These are phyloP conservation scores for Cettia cetti DNA, from an alignment of 2,113 vertebrate genomes.

Conservation along the genomic window DNA sequence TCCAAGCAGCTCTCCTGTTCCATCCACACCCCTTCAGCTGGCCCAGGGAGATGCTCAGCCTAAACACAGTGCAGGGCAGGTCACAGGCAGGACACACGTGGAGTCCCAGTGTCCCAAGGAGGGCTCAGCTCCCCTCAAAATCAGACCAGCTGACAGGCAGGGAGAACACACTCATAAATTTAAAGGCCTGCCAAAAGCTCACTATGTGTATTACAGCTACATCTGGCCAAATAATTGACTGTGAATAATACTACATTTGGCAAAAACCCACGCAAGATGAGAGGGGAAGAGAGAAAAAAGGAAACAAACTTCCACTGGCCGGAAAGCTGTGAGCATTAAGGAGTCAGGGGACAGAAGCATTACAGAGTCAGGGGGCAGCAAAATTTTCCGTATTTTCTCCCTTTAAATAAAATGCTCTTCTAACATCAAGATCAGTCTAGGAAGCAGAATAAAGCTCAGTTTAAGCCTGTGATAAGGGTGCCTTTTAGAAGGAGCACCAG, in stretches of 20 bases:
- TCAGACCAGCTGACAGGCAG: background rate
- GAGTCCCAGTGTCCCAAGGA: background rate
- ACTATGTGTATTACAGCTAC: background rate
- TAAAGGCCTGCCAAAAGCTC: background rate
- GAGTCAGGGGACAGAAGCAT: background rate
- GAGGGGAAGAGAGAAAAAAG: background rate
- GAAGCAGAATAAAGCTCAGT: background rate
- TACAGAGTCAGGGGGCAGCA: background rate
- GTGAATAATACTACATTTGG: background rate
- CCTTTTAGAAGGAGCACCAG: background rate
- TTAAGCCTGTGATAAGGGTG: background rate
- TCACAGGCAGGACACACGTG: rapidly evolving
- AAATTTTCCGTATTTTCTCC: background rate
- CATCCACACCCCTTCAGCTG: rapidly evolving
- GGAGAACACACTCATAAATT: background rate
- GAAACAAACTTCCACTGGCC: background rate
- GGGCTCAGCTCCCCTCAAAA: background rate
- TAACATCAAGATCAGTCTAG: background rate
- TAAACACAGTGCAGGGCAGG: rapidly evolving
- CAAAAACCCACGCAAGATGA: background rate
- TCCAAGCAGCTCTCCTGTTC: background rate
- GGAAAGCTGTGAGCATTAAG: background rate
- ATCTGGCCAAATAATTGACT: constrained; percentile 48
- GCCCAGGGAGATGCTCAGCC: background rate
- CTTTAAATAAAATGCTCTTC: background rate